A percentile compares a stretch with the other conserved stretches of the same genome.
Evolutionary conservation across 2,113 vertebrate species (phyloP).

Genomic region (Megaceryle maxima): DNA sequence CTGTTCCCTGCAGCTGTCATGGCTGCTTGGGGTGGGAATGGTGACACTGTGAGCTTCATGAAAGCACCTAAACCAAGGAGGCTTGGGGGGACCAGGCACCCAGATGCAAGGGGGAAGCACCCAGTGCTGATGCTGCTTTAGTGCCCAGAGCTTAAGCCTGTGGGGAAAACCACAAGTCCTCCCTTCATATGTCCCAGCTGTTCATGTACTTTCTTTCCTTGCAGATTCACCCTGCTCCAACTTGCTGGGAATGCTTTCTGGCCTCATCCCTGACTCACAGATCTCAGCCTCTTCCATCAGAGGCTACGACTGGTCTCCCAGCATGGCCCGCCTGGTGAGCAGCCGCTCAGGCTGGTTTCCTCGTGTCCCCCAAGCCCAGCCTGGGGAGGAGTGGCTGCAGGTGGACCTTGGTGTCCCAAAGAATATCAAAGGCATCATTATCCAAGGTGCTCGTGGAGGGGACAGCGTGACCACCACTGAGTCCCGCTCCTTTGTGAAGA

Average conservation of each 20-base stretch:
- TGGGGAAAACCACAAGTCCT: fast-evolving
- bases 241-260: conserved; percentile 95
- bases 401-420: conserved; percentile 88
- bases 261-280: conserved; percentile 90
- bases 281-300: conserved; percentile 93
- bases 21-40: not conserved
- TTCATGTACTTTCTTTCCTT: not conserved
- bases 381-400: conserved; percentile 95
- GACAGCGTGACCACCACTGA: conserved; percentile 88
- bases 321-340: conserved; percentile 90
- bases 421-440: conserved; percentile 89
- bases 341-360: conserved; percentile 96
- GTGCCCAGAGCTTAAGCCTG: not conserved
- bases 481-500: conserved; percentile 93
- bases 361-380: conserved; percentile 84
- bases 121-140: not conserved
- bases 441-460: conserved; percentile 92
- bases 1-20: not conserved
- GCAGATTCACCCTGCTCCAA: conserved; percentile 93
- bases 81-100: not conserved
- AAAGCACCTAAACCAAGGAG: not conserved
- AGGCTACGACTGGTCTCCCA: conserved; percentile 92
- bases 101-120: not conserved
- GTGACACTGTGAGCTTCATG: not conserved
- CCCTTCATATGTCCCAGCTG: not conserved